phyloP scores from a whole-genome alignment of 2,888 invertebrate genomes.

The Drepana falcataria region DNA sequence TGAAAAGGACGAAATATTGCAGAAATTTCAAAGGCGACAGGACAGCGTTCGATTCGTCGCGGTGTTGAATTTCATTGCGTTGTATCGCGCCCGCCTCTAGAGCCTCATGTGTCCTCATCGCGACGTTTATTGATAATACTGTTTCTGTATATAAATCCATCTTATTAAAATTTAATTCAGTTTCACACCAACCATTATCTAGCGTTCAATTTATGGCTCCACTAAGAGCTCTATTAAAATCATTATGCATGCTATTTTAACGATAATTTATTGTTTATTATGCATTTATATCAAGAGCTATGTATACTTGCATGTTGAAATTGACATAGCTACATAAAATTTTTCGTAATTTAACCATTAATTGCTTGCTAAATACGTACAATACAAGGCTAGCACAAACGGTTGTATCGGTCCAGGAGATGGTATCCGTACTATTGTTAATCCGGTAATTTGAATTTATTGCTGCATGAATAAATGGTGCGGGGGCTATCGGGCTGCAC shows the following conservation, averaged over 20 bases:
- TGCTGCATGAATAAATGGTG: constrained; percentile 75
- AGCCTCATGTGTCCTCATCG: constrained; percentile 50
- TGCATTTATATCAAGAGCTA: not conserved
- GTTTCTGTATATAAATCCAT: constrained; percentile 49
- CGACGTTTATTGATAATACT: constrained; percentile 66
- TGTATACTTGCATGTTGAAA: constrained; percentile 15
- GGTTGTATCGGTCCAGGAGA: constrained; percentile 53
- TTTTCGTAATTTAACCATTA: constrained; percentile 3
- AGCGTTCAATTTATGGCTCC: constrained; percentile 34
- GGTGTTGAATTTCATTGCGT: constrained; percentile 77
- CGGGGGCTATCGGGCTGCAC: constrained; percentile 61
- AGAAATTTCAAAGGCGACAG: constrained; percentile 76
- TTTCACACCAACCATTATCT: constrained; percentile 39
- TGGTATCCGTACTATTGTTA: constrained; percentile 76
- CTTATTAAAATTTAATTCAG: constrained; percentile 55
- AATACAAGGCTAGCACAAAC: constrained; percentile 21
- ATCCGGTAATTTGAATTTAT: constrained; percentile 80
- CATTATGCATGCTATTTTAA: constrained; percentile 35
- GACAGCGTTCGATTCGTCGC: constrained; percentile 75
- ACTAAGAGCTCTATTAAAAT: constrained; percentile 30
- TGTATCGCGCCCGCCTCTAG: constrained; percentile 50
- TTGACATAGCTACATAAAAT: no score
- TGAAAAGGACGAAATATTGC: constrained; percentile 78
- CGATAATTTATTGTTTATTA: not conserved
- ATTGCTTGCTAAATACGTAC: constrained; percentile 24